These are phyloP conservation scores for Achatina immaculata DNA, from an alignment of 1,140 invertebrate genomes.

Conservation along the genomic window DNA sequence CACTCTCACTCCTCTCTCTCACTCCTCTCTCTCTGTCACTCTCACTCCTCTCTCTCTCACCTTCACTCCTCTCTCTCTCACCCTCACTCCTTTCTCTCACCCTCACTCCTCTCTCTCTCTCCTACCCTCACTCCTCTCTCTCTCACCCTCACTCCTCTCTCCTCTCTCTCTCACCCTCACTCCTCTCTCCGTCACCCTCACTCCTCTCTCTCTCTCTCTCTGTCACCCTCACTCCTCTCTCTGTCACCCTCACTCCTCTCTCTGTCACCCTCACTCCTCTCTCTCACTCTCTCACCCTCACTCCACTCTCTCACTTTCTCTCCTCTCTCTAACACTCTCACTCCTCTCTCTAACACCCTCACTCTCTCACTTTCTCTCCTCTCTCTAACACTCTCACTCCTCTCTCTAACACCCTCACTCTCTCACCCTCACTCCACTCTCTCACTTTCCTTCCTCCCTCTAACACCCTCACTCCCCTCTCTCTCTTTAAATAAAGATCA, in stretches of 20 bases:
- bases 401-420: not conserved
- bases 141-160: not conserved
- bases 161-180: slow-evolving; percentile 12
- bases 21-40: not conserved
- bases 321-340: not conserved
- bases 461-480: no score
- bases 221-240: not conserved
- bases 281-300: no score
- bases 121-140: no score
- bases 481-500: no score
- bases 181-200: no score
- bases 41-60: not conserved
- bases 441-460: slow-evolving; percentile 10
- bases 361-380: no score
- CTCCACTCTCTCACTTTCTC: not conserved
- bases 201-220: no score
- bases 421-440: not conserved
- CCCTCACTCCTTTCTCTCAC: no score
- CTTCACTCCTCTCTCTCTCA: no score
- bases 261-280: not conserved
- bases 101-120: not conserved
- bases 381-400: no score
- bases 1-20: not conserved
- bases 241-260: not conserved
- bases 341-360: not conserved